Evolutionary conservation across 2,797 vertebrate species (phyloP), one percentile per base, ranked within the genome.

Genomic region (Channa striata): DNA sequence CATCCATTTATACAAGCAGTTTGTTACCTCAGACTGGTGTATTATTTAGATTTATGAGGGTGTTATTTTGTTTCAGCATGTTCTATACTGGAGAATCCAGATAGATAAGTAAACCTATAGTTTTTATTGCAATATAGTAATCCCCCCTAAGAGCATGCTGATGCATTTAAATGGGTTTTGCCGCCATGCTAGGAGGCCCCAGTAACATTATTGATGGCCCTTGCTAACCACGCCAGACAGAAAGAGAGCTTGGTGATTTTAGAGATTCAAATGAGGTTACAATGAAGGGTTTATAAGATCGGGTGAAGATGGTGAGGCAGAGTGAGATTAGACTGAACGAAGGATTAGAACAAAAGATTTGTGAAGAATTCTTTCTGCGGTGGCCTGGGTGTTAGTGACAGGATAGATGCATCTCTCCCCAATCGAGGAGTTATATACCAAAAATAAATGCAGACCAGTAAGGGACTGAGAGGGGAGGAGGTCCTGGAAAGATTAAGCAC

Each of bases 131-230:
- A 10, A 20, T 36, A 47, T 63, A 3, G 19, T 86, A 79, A 87
- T 85, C 85, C 78, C 63, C 75, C 52, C 47, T 74, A 74, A 83
- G 83, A 59, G 50, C 64, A 34, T 2, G 53, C 68, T n/a, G 68
- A 37, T 47, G 25, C 1, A 20, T 11, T 46, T 46, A 74, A 78
- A 74, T 65, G 47, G 68, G 59, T 72, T 60, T 68, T 60, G 23
- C 60, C 58, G 73, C 61, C 62, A 54, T 60, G 56, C 48, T 59
- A 65, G 72, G 58, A 83, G 70, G 44, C 46, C 73, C 67, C 76
- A 84, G 63, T 50, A 23, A 67, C 61, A 82, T 74, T 81, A 80
- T 81, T 75, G 58, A 78, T 78, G 70, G 21, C 59, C 4, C 3
- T 34, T 59, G 48, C 59, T 53, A 34, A 67, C 67, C 62, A 25